These are phyloP conservation scores for Melipona bicolor DNA, from an alignment of 2,888 invertebrate genomes.

Conservation along the genomic window DNA sequence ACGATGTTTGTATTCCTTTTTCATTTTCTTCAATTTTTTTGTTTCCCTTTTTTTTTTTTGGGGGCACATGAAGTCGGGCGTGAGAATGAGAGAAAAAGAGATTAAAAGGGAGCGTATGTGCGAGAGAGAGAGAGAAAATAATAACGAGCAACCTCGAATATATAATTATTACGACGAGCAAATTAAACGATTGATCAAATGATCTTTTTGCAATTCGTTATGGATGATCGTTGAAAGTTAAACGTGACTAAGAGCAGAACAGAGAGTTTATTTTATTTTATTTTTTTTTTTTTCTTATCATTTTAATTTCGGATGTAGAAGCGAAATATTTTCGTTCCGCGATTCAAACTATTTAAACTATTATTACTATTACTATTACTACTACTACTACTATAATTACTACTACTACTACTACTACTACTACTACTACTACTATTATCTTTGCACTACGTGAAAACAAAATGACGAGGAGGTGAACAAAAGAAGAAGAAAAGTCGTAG, in stretches of 20 bases:
- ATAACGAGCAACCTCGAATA: conserved; percentile 15
- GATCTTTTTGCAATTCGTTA: conserved; percentile 45
- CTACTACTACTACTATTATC: conserved; percentile 43
- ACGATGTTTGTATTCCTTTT: conserved; percentile 73
- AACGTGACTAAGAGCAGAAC: conserved; percentile 1
- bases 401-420: conserved; percentile 14
- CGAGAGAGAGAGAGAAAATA: conserved; percentile 20
- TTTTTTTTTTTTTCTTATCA: conserved; percentile 44
- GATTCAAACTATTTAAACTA: conserved; percentile 25
- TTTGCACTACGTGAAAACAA: conserved; percentile 56
- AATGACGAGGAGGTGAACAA: conserved; percentile 12
- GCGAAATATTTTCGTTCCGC: conserved; percentile 41
- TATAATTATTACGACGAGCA: conserved; percentile 19
- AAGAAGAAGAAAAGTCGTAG: conserved; percentile 43
- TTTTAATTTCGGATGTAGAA: conserved; percentile 38
- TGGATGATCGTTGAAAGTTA: conserved; percentile 17
- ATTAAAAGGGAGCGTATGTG: conserved; percentile 19
- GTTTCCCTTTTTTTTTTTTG: conserved; percentile 57
- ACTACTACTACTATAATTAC: conserved; percentile 1
- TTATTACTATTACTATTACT: conserved; percentile 28
- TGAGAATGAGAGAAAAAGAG: conserved; percentile 14
- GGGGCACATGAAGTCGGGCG: background rate
- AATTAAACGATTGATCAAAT: conserved; percentile 12
- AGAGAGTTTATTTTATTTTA: conserved; percentile 26
- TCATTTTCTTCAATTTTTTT: conserved; percentile 39